phyloP scores from a whole-genome alignment of 1,140 invertebrate species.

The Bombus turneri region DNA sequence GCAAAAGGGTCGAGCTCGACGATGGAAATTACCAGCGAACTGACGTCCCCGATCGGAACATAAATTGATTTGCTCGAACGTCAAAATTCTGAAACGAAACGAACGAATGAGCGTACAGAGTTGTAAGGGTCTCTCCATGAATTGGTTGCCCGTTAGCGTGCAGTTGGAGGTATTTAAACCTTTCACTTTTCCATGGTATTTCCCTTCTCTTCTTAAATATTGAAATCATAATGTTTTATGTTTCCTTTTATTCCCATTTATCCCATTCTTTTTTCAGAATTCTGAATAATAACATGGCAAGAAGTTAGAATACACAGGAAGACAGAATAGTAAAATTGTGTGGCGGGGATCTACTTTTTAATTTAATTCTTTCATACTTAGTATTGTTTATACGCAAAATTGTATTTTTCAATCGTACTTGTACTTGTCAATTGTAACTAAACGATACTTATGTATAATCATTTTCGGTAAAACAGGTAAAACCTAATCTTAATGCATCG shows the following conservation, averaged over 20 bases:
- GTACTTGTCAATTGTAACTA: background rate
- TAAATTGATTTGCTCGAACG: background rate
- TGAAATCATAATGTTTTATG: background rate
- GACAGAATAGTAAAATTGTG: background rate
- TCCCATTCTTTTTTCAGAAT: background rate
- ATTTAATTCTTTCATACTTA: background rate
- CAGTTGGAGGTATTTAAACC: background rate
- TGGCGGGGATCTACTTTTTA: background rate
- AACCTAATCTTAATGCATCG: background rate
- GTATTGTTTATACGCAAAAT: no score
- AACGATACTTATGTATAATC: no score
- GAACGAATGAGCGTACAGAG: background rate
- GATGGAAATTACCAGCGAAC: background rate
- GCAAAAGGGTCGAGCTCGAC: background rate
- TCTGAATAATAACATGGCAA: background rate
- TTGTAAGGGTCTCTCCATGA: background rate
- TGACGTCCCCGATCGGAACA: background rate
- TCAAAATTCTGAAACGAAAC: conserved; percentile 1
- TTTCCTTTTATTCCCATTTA: background rate
- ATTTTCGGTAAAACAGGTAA: background rate
- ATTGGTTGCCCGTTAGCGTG: background rate
- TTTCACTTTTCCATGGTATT: background rate
- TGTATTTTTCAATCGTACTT: background rate
- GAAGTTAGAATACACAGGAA: background rate
- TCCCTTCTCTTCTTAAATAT: background rate